Conservation (phyloP, 2,113 vertebrate species). For the Caloenas nicobarica region DNA sequence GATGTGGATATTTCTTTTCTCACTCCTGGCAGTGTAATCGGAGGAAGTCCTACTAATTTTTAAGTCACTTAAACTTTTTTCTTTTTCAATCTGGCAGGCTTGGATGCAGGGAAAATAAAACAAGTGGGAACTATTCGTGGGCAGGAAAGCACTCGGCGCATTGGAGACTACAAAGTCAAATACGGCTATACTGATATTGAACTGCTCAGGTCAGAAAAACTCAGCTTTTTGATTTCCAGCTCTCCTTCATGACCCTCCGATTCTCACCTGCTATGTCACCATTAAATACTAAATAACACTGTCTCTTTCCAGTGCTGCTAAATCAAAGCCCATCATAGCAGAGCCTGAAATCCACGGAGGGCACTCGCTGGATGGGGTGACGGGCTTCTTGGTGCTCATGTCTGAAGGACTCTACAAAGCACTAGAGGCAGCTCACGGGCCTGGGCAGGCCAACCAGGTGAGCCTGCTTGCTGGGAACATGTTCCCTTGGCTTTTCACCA, state of each 20-base stretch:
- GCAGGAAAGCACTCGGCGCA: slow-evolving; percentile 92
- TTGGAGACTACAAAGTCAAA: slow-evolving; percentile 95
- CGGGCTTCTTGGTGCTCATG: slow-evolving; percentile 94
- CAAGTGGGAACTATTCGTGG: slow-evolving; percentile 88
- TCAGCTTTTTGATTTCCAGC: background rate
- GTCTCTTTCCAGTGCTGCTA: slow-evolving; percentile 81
- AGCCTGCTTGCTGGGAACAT: background rate
- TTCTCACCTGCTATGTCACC: background rate
- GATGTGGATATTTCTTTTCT: background rate
- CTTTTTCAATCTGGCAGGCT: slow-evolving; percentile 75
- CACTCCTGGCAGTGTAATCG: background rate
- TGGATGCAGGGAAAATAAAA: slow-evolving; percentile 88
- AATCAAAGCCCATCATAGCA: slow-evolving; percentile 88
- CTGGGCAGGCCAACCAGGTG: slow-evolving; percentile 97
- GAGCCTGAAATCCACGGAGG: slow-evolving; percentile 94
- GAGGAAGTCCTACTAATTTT: background rate
- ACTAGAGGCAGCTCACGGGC: slow-evolving; percentile 92
- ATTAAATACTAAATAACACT: background rate
- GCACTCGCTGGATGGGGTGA: slow-evolving; percentile 86
- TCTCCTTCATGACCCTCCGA: background rate
- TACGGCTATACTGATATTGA: slow-evolving; percentile 93
- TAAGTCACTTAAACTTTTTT: background rate
- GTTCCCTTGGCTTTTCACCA: background rate
- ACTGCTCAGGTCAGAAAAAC: slow-evolving; percentile 85
- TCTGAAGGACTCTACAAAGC: slow-evolving; percentile 96